Percentiles rank a stretch among this genome's conserved stretches.
phyloP scores from a whole-genome alignment of 2,113 vertebrate genomes.

The Notothenia rossii region DNA sequence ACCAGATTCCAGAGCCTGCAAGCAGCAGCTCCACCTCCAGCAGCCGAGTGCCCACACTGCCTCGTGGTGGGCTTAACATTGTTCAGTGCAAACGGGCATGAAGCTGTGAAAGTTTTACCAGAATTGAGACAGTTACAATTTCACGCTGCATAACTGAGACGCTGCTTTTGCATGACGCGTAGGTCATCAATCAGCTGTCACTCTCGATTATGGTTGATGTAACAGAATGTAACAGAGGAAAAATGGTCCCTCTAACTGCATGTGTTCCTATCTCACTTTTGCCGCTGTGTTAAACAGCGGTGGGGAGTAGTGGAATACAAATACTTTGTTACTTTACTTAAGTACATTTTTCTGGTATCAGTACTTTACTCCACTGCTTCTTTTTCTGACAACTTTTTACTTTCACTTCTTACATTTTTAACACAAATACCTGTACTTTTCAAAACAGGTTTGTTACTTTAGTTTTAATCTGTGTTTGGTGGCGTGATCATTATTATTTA shows the following conservation, averaged over 20 bases:
- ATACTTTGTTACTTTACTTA: too few relatives aligned
- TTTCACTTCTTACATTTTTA: too few relatives aligned
- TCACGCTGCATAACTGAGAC: constrained; percentile 60
- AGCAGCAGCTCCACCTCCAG: constrained; percentile 54
- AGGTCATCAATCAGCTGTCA: constrained; percentile 68
- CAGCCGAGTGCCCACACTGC: constrained; percentile 52
- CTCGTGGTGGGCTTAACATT: constrained; percentile 46
- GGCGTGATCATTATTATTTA: too few relatives aligned
- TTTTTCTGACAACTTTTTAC: too few relatives aligned
- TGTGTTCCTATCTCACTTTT: not conserved
- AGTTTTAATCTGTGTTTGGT: too few relatives aligned
- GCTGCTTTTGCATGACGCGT: constrained; percentile 36
- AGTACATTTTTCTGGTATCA: too few relatives aligned
- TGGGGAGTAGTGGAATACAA: too few relatives aligned
- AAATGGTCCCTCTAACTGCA: constrained; percentile 10
- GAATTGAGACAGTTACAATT: constrained; percentile 65
- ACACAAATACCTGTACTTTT: too few relatives aligned
- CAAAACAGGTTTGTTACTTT: too few relatives aligned
- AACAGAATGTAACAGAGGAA: constrained; percentile 45
- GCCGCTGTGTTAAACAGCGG: too few relatives aligned
- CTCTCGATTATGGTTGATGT: constrained; percentile 63
- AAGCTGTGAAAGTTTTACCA: constrained; percentile 64
- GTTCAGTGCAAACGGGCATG: constrained; percentile 63
- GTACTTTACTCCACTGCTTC: too few relatives aligned
- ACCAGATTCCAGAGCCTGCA: constrained; percentile 68